Evolutionary conservation across 2,797 vertebrate genomes (phyloP), one percentile per base, ranked within the genome.

Genomic region (Syncerus caffer): DNA sequence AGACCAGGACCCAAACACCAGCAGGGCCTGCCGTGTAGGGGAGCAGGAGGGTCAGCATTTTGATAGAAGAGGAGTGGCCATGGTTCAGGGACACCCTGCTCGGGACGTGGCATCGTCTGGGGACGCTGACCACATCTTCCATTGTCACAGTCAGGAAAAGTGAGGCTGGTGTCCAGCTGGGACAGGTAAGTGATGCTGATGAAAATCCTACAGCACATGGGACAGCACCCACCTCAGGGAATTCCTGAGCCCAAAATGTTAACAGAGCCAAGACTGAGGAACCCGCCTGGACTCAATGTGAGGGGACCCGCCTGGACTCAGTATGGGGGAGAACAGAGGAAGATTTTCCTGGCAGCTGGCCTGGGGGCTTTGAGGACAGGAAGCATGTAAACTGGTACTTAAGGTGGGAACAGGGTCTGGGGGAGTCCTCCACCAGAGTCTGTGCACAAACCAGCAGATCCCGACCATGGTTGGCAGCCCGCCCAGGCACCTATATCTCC

Each of bases 381-480:
- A 23, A 15, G 31, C 29, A 6, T 2, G 3, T 25, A 21, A 16
- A 7, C 7, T 27, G 2, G 1, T 11, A 16, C 12, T 29, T 62
- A n/a, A 42, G 15, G 12, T 6, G 31, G 80, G 23, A 55, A 7
- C 0, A 25, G 2, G 1, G 17, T 47, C 34, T 34, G 64, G 23
- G 57, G 21, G 10, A 11, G 29, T 47, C 50, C 34, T 34, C 5
- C 2, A 6, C 12, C 60, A 29, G 53, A 21, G 74, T 7, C 8
- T 7, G 4, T 10, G 4, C 27, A 29, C 23, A 27, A 10, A 19
- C 7, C 10, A 19, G 58, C 57, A 15, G 29, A 6, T 2, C 0
- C 12, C 0, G 2, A 27, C 6, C 3, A 0, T 13, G 25, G 21
- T 1, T 1, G 1, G 12, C 6, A 4, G 6, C 15, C 19, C n/a